Evolutionary conservation across 2,888 invertebrate genomes (phyloP).

Genomic region (Lasius platythorax): DNA sequence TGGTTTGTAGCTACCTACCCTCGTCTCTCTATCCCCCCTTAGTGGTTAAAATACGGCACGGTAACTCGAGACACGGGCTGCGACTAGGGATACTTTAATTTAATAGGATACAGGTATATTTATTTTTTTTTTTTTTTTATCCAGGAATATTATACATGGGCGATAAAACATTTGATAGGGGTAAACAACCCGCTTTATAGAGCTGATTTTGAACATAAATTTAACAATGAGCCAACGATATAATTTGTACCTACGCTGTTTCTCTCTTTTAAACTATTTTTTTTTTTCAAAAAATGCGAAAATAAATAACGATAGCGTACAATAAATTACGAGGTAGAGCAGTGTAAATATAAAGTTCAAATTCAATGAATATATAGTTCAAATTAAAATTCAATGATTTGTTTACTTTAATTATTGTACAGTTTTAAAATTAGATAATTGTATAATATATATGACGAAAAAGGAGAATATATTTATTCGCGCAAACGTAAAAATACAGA

Average conservation of each 20-base stretch:
- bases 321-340: neutral
- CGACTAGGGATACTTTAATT: slow-evolving; percentile 7
- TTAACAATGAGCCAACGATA: neutral
- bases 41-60: neutral
- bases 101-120: slow-evolving; percentile 21
- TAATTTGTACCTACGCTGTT: neutral
- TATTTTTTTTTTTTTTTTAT: neutral
- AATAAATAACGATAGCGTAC: neutral
- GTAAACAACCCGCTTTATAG: neutral
- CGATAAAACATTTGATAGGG: neutral
- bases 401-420: neutral
- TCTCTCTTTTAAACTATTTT: neutral
- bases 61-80: slow-evolving; percentile 14
- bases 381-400: neutral
- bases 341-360: neutral
- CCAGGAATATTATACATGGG: neutral
- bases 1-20: neutral
- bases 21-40: too few species aligned
- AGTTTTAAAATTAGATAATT: neutral
- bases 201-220: neutral
- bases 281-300: neutral
- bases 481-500: neutral
- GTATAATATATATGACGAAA: neutral
- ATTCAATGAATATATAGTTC: neutral
- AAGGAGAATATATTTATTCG: neutral